Percentiles rank a stretch among this genome's conserved stretches.
These are phyloP conservation scores for Rhyzopertha dominica DNA, from an alignment of 1,140 invertebrate species.

Conservation along the genomic window DNA sequence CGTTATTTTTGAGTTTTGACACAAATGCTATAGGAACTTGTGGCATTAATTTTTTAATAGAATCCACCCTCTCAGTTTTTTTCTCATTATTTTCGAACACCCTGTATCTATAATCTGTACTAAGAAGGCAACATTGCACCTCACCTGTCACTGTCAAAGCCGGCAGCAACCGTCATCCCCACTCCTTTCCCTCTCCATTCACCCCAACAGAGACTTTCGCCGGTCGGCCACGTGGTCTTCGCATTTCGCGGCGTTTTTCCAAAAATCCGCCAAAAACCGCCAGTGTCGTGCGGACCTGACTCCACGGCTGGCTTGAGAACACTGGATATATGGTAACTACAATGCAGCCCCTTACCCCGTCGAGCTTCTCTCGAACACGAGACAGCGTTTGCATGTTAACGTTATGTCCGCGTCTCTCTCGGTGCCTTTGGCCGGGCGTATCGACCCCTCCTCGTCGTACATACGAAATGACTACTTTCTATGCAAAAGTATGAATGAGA, in stretches of 20 bases:
- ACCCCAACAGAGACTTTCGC: not conserved
- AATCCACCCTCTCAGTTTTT: too few relatives aligned
- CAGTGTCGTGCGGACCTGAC: conserved; percentile 39
- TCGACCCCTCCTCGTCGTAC: conserved; percentile 43
- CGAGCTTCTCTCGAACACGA: conserved; percentile 54
- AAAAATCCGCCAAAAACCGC: too few relatives aligned
- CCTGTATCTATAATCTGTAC: too few relatives aligned
- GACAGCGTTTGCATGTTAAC: conserved; percentile 48
- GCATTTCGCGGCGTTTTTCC: too few relatives aligned
- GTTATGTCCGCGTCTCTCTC: conserved; percentile 51
- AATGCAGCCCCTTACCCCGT: conserved; percentile 44
- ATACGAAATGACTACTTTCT: conserved; percentile 48
- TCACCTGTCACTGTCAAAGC: too few relatives aligned
- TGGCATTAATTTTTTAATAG: too few relatives aligned
- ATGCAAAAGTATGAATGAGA: conserved; percentile 49
- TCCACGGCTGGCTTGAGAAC: conserved; percentile 45
- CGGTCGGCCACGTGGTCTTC: conserved; percentile 7
- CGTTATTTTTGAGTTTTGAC: too few relatives aligned
- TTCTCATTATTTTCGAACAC: too few relatives aligned
- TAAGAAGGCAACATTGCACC: too few relatives aligned
- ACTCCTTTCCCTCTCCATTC: not conserved
- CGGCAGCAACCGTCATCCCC: conserved; percentile 1
- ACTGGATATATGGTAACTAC: conserved; percentile 48
- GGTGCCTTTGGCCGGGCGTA: conserved; percentile 29
- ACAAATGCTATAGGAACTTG: too few relatives aligned